These are phyloP conservation scores for Brachypalpus laphriformis DNA, from an alignment of 2,888 invertebrate species.

Conservation along the genomic window DNA sequence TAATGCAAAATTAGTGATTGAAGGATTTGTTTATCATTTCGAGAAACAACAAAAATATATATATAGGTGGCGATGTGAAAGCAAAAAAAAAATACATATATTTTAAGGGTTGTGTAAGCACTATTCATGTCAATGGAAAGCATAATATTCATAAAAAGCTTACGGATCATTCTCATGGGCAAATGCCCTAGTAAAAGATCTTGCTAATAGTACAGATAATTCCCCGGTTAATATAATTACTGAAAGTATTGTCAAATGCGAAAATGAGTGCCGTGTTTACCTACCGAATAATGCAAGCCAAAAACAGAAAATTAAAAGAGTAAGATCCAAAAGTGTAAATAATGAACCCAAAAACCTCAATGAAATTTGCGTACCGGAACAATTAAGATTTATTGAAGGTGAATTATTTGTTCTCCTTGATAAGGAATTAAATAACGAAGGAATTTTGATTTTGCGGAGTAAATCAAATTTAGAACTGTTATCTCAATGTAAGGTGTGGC, in stretches of 20 bases:
- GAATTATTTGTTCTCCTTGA: not conserved
- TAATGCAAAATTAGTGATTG: not conserved
- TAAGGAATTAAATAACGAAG: not conserved
- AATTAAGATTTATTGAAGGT: slow-evolving; percentile 7
- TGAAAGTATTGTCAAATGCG: slow-evolving; percentile 13
- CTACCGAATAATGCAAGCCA: not conserved
- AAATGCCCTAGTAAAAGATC: slow-evolving; percentile 12
- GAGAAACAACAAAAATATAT: not conserved
- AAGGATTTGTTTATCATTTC: not conserved
- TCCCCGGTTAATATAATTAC: slow-evolving; percentile 10
- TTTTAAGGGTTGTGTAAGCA: slow-evolving; percentile 19
- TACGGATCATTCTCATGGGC: slow-evolving; percentile 7
- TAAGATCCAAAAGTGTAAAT: not conserved
- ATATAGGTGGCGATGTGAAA: not conserved
- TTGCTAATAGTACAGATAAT: slow-evolving; percentile 5
- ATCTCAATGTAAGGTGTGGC: slow-evolving; percentile 21
- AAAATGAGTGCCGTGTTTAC: slow-evolving; percentile 14
- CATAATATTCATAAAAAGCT: not conserved
- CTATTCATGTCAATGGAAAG: slow-evolving; percentile 6
- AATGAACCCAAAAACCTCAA: not conserved
- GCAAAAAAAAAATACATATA: not conserved
- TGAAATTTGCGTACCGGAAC: slow-evolving; percentile 18
- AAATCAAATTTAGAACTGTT: slow-evolving; percentile 24
- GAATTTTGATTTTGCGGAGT: slow-evolving; percentile 1
- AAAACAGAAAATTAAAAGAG: slow-evolving; percentile 35